These are phyloP conservation scores for Avahi laniger DNA, from an alignment of 2,797 vertebrate genomes.

Conservation along the genomic window DNA sequence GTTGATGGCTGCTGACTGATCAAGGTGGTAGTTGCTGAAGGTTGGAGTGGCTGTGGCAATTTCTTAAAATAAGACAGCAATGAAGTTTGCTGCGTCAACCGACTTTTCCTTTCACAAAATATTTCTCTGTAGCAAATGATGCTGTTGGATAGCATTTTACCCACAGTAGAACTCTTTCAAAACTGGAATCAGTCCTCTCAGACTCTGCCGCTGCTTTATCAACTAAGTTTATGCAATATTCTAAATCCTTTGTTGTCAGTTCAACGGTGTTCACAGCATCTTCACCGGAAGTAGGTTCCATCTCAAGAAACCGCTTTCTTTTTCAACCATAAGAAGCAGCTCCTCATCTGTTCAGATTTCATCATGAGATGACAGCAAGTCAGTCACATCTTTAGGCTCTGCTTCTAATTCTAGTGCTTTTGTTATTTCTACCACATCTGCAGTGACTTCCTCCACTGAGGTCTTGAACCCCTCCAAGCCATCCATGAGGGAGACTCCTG, in stretches of 20 bases:
- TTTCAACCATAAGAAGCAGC: background rate
- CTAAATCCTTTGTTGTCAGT: background rate
- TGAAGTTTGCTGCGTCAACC: background rate
- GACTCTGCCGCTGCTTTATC: background rate
- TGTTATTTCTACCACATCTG: background rate
- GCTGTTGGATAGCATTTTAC: background rate
- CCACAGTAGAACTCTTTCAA: background rate
- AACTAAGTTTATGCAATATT: background rate
- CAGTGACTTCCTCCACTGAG: background rate
- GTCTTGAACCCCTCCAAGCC: background rate
- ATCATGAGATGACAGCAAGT: background rate
- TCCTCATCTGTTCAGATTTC: background rate
- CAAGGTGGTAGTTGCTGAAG: background rate
- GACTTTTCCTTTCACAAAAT: background rate
- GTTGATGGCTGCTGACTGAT: background rate
- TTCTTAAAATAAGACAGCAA: background rate
- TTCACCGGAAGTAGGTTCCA: background rate
- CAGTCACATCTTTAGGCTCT: background rate
- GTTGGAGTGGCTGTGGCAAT: background rate
- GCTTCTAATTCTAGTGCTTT: background rate
- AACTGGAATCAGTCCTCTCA: background rate
- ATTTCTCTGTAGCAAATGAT: background rate
- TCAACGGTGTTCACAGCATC: background rate
- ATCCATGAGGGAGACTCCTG: background rate
- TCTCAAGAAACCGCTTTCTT: background rate